Base-by-base conservation (phyloP, 1,140 invertebrate species). In the Saccostrea cuccullata region DNA sequence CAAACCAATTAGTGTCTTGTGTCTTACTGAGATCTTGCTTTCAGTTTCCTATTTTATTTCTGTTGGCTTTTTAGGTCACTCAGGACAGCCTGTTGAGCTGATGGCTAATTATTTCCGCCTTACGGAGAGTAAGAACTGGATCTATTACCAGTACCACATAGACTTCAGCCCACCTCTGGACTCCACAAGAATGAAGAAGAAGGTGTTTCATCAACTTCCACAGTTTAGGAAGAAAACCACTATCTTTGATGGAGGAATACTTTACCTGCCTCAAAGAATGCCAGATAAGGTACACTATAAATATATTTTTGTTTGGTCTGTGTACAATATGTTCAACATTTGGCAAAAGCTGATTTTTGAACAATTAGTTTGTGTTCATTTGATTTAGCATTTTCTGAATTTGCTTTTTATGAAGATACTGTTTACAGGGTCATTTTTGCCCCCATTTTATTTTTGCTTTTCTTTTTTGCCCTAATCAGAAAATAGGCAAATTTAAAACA, bases 111-210 rank as follows among this genome's bases (percentile, higher is more conserved):
- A 60, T 60, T 60, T 60, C 58, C 9, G 58, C 58, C 58, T 60
- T 4, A 13, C 20, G 13, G 20, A 20, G 20, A 60, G 58, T 20
- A 60, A 60, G 30, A 64, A 97, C 60, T 98, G 97, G 97, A 95
- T 96, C 47, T 94, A 98, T 0, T 97, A 96, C 87, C 97, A 98
- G 89, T 98, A 98, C 93, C 96, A 96, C 87, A 97, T 98, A 0
- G 96, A 97, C 91, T 97, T 98, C 91, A 91, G 93, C 0, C 97
- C 97, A 0, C 96, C 96, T 9, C 96, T 97, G 91, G 97, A 97
- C 85, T 94, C 95, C n/a, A 96, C 0, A 92, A 97, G 1, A 85
- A 97, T 0, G 90, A 94, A n/a, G 86, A 95, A 2, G 96, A 97
- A 86, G 92, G 91, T 36, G 93, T 95, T 2, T 93, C 58, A 0